These are phyloP conservation scores for Oreamnos americanus DNA, from an alignment of 2,113 vertebrate species.

Conservation along the genomic window DNA sequence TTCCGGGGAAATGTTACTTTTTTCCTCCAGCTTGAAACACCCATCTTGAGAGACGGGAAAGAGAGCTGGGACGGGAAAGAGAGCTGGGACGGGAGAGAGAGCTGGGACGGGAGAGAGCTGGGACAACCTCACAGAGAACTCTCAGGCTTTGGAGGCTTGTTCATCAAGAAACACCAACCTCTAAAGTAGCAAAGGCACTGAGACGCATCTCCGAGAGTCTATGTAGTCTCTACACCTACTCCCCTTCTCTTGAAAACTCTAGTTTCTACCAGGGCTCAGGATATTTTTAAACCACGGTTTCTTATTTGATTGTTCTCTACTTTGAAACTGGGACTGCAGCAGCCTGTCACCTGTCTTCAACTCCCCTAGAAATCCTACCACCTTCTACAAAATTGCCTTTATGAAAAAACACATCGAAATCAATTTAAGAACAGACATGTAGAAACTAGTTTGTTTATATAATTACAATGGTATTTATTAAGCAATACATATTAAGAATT, in stretches of 20 bases:
- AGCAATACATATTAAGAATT: neutral
- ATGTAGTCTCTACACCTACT: accelerated
- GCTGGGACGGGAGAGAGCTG: accelerated
- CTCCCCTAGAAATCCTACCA: neutral
- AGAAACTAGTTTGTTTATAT: neutral
- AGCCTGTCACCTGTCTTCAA: neutral
- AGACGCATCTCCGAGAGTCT: neutral
- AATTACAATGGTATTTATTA: neutral
- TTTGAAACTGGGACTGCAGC: neutral
- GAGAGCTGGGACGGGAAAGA: neutral
- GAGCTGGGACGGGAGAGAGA: neutral
- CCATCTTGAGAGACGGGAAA: neutral
- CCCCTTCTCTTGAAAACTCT: neutral
- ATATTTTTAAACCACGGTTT: neutral
- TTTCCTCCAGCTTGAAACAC: neutral
- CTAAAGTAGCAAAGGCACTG: accelerated
- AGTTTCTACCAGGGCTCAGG: neutral
- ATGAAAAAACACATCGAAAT: neutral
- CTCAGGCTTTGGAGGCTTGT: neutral
- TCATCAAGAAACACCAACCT: neutral
- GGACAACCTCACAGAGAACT: accelerated
- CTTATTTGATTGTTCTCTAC: neutral
- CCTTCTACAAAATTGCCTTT: neutral
- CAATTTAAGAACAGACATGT: neutral
- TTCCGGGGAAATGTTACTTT: neutral